Percentiles rank a stretch among this genome's conserved stretches.
Evolutionary conservation across 1,140 invertebrate species (phyloP).

Genomic region (Cryptotermes secundus): DNA sequence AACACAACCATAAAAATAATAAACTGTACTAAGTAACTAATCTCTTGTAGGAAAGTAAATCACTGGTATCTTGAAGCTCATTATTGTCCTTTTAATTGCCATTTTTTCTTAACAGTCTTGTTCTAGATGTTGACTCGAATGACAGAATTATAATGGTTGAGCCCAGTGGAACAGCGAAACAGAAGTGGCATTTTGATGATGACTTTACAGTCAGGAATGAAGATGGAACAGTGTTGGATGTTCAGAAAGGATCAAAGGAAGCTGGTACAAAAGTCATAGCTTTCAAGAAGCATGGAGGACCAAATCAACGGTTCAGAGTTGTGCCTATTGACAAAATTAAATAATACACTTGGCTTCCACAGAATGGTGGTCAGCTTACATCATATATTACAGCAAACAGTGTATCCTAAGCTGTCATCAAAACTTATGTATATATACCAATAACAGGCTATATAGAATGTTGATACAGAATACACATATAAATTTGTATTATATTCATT

Average conservation of each 20-base stretch:
- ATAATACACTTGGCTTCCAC: not conserved
- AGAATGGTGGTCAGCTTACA: not conserved
- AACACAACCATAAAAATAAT: no score
- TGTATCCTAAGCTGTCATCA: no score
- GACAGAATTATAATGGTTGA: not conserved
- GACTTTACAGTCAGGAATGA: not conserved
- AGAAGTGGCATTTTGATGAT: constrained; percentile 21
- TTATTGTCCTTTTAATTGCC: no score
- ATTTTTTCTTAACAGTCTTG: not conserved
- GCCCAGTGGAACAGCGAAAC: not conserved
- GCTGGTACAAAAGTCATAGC: not conserved
- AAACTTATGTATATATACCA: no score
- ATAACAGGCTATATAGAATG: no score
- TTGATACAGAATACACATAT: no score
- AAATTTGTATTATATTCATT: no score
- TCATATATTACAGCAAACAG: no score
- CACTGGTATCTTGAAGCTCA: no score
- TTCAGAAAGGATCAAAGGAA: not conserved
- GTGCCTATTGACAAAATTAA: not conserved
- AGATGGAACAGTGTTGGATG: not conserved
- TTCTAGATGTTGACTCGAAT: not conserved
- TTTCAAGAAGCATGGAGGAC: constrained; percentile 22
- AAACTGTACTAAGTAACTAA: no score
- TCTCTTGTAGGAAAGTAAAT: no score
- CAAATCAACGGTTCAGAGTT: constrained; percentile 9